Evolutionary conservation across 2,113 vertebrate genomes (phyloP).

Genomic region (Protomyctophum bolini): DNA sequence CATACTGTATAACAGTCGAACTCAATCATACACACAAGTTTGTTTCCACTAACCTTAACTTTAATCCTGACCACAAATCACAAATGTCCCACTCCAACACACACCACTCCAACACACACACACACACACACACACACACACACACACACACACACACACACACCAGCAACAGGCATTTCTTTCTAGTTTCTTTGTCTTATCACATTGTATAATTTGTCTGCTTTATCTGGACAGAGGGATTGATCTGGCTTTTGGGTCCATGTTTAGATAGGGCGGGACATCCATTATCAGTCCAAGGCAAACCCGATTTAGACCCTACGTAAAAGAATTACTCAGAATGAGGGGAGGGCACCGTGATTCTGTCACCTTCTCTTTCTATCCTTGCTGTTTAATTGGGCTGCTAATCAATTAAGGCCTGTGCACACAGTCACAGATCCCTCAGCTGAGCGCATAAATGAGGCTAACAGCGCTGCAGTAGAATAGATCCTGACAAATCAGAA

Average conservation of each 20-base stretch:
- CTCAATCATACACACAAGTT: neutral
- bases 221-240: constrained; percentile 54
- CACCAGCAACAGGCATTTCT: neutral
- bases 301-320: constrained; percentile 57
- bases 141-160: constrained; percentile 2
- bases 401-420: constrained; percentile 58
- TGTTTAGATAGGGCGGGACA: constrained; percentile 62
- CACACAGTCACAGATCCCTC: neutral
- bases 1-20: neutral
- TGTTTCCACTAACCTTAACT: too few relatives aligned
- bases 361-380: constrained; percentile 33
- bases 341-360: constrained; percentile 31
- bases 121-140: constrained; percentile 6
- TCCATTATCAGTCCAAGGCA: constrained; percentile 65
- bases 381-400: constrained; percentile 56
- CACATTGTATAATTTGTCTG: constrained; percentile 48
- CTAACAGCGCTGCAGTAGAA: constrained; percentile 10
- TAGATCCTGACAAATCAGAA: constrained; percentile 9
- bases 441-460: constrained; percentile 36
- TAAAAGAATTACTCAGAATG: constrained; percentile 51
- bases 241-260: constrained; percentile 53
- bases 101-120: constrained; percentile 12
- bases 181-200: constrained; percentile 25
- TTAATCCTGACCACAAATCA: too few relatives aligned
- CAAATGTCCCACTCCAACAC: neutral